Conservation (phyloP, 2,797 vertebrate species). For the Xyrichtys novacula region DNA sequence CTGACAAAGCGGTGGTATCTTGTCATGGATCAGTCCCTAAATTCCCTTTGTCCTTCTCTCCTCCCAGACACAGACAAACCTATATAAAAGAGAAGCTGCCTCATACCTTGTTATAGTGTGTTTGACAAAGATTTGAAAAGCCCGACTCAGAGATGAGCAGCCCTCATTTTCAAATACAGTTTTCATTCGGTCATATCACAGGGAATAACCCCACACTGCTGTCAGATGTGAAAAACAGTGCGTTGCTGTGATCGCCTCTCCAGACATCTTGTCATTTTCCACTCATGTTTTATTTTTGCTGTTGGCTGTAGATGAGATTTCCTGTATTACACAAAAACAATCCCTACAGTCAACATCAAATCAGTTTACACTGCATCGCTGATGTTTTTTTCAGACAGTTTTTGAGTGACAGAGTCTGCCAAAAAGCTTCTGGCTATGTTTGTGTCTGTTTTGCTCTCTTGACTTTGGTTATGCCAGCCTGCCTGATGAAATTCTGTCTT, state of each 20-base stretch:
- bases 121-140: not conserved
- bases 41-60: conserved; percentile 10
- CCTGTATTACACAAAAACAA: conserved; percentile 1
- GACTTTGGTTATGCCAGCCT: conserved; percentile 9
- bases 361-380: not conserved
- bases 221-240: conserved; percentile 11
- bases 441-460: conserved; percentile 6
- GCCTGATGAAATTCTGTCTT: not conserved
- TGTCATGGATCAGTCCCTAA: conserved; percentile 13
- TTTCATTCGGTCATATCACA: conserved; percentile 10
- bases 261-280: conserved; percentile 9
- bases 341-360: not conserved
- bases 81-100: not conserved
- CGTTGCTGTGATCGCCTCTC: conserved; percentile 4
- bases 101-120: not conserved
- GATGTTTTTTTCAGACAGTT: not conserved
- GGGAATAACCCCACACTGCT: conserved; percentile 13
- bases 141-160: conserved; percentile 12
- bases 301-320: conserved; percentile 20
- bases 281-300: not conserved
- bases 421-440: not conserved
- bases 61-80: conserved; percentile 20
- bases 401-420: not conserved
- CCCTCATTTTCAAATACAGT: conserved; percentile 5
- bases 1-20: conserved; percentile 26